Percentiles rank a stretch among this genome's conserved stretches.
phyloP scores from a whole-genome alignment of 2,888 invertebrate genomes.

The Eupithecia vulgata region DNA sequence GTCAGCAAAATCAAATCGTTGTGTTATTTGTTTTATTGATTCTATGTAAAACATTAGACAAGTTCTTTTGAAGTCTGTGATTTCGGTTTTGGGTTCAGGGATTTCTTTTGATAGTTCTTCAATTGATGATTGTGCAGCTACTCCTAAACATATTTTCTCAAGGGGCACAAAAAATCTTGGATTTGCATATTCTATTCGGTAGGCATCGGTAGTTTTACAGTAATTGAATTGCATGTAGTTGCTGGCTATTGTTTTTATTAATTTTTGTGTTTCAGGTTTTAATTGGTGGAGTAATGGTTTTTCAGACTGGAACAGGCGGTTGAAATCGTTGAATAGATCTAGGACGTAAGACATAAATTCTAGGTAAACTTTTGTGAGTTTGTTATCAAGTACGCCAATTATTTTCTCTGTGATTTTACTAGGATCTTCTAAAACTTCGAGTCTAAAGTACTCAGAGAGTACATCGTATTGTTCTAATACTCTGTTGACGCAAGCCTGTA shows the following conservation, averaged over 20 bases:
- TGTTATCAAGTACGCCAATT: no score
- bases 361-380: no score
- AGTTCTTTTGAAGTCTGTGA: constrained; percentile 5
- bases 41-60: constrained; percentile 4
- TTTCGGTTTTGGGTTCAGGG: constrained; percentile 1
- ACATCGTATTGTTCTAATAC: no score
- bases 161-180: background rate
- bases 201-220: background rate
- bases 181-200: background rate
- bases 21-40: background rate
- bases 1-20: constrained; percentile 5
- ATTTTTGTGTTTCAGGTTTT: no score
- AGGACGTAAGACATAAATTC: no score
- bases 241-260: constrained; percentile 4
- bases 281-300: no score
- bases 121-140: background rate
- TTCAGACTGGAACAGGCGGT: no score
- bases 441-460: no score
- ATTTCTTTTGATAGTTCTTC: background rate
- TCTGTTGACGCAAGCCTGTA: no score
- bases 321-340: no score
- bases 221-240: constrained; percentile 9
- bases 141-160: background rate
- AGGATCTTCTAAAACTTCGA: no score
- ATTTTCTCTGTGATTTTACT: no score